These are phyloP conservation scores for Monomorium pharaonis DNA, from an alignment of 1,140 invertebrate genomes.

Conservation along the genomic window DNA sequence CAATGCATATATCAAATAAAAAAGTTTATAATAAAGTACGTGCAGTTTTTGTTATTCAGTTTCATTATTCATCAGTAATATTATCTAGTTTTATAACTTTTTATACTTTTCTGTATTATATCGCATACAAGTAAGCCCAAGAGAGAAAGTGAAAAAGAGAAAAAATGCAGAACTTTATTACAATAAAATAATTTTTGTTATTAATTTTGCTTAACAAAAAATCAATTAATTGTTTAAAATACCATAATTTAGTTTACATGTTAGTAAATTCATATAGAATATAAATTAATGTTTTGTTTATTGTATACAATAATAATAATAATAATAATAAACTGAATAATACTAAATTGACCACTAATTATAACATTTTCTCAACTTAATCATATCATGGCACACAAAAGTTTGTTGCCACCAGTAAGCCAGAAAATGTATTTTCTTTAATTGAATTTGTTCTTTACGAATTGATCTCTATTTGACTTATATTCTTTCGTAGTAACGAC, in stretches of 20 bases:
- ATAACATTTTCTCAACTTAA: background rate
- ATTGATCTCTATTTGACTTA: conserved; percentile 1
- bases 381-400: background rate
- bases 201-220: background rate
- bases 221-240: background rate
- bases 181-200: background rate
- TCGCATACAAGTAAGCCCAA: background rate
- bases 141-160: background rate
- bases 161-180: background rate
- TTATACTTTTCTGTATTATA: background rate
- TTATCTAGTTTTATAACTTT: background rate
- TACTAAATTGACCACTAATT: background rate
- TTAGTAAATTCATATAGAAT: background rate
- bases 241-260: background rate
- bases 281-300: too few species aligned
- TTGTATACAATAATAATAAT: too few species aligned
- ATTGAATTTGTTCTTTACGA: conserved; percentile 1
- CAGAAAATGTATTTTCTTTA: background rate
- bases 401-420: background rate
- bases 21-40: background rate
- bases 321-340: background rate
- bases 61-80: too few species aligned
- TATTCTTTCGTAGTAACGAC: background rate
- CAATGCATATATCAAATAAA: background rate
- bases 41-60: too few species aligned